A percentile compares a stretch with the other conserved stretches of the same genome.
Conservation (phyloP, 2,888 invertebrate species). For the Eupithecia dodoneata region DNA sequence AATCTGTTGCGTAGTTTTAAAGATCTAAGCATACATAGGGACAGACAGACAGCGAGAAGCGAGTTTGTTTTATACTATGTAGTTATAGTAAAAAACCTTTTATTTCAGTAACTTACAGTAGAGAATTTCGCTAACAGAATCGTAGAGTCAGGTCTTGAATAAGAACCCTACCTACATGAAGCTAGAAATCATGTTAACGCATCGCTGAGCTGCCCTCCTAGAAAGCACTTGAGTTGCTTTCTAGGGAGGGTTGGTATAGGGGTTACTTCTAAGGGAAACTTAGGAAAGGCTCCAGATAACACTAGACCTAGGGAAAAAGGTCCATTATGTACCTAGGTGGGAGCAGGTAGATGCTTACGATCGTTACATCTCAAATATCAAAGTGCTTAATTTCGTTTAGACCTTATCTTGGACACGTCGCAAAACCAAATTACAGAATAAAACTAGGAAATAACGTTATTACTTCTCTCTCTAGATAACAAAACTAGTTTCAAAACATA, state of each 20-base stretch:
- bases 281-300: background rate
- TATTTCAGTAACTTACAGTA: background rate
- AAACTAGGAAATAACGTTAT: no score
- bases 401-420: no score
- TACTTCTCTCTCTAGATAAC: no score
- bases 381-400: no score
- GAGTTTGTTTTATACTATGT: no score
- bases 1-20: no score
- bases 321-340: background rate
- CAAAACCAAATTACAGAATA: no score
- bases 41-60: no score
- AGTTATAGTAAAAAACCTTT: background rate
- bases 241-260: background rate
- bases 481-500: no score
- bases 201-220: background rate
- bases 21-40: no score
- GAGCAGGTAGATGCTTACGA: background rate
- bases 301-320: background rate
- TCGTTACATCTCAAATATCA: background rate
- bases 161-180: background rate
- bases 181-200: background rate
- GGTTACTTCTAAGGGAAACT: background rate
- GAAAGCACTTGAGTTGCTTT: background rate
- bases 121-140: background rate
- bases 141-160: background rate